Evolutionary conservation across 2,797 vertebrate species (phyloP), one percentile per base, ranked within the genome.

Genomic region (Rallus crepitans): DNA sequence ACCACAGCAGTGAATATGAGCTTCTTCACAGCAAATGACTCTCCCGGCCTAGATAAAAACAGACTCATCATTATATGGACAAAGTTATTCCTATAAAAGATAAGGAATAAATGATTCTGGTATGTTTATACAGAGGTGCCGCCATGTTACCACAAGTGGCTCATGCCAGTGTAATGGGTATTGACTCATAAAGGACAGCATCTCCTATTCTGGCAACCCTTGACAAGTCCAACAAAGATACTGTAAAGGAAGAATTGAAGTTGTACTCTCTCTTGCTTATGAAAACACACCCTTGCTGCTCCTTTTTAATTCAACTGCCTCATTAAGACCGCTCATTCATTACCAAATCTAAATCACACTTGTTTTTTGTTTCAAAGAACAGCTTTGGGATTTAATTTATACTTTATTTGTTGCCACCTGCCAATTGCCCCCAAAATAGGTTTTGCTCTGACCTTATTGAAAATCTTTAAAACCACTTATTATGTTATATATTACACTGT

Each of bases 1-100:
- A 59, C 9, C 21, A 16, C 16, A 42, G 11, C 0, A 0, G 5
- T 0, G 0, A 87, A 63, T 37, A 19, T 0, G 11, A 79, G 21
- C 20, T 80, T 76, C 50, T 31, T 37, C 13, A 28, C 6, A 77
- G 56, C 11, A 76, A 60, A 45, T 10, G 1, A 28, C 17, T 47
- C 50, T 50, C 11, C 25, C 19, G 10, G 12, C 7, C 17, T 4
- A 59, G 68, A 30, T 12, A 7, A 6, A 82, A 60, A 52, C 16
- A 61, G 24, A 48, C 45, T 15, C 12, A 42, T 21, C 57, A 89
- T 55, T 8, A 12, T 27, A 18, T 8, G 23, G 23, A 37, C 23
- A 40, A 65, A 39, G 3, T 23, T 64, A 39, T 59, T 65, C 30
- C 14, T 50, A 8, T 15, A 28, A 80, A 89, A 69, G 14, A 73